Evolutionary conservation across 1,140 invertebrate genomes (phyloP), one percentile per base, ranked within the genome.

Genomic region (Dendroctonus valens): DNA sequence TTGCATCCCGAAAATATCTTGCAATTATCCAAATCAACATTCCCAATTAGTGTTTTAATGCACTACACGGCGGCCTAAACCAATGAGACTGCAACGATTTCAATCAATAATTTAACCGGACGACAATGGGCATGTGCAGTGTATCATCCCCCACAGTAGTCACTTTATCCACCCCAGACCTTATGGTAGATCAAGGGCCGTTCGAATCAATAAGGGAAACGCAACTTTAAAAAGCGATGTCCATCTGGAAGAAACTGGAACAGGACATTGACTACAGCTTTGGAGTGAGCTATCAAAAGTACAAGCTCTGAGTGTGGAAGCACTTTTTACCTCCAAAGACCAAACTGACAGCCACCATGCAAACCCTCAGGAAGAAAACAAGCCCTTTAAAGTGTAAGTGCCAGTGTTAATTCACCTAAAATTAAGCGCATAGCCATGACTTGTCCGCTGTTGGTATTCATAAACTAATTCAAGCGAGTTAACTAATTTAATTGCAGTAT

Each of bases 361-460:
- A 93, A 87, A 93, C 90, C 74, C 83, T 93, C 81, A 85, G 91
- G 74, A 92, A 92, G 83, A 92, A 90, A 84, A 91, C 89, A 75
- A 92, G 90, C 81, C 91, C 91, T 77, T 89, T 89, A 81, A 92
- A 92, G 86, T 91, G 91, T 93, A 83, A 91, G 91, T 91, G 80
- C 11, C 42, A 11, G 40, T 12, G 9, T 65, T 53, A 26, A 46
- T 9, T 42, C 7, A 37, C 37, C 26, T 26, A 26, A 26, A 26
- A 26, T 26, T 26, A 26, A 26, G 26, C 26, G 3, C 26, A 26
- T 26, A 26, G 26, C n/a, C n/a, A n/a, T 26, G 26, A 26, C 26
- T 26, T 26, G 26, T 26, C 26, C 26, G 26, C 26, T 26, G 26
- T 26, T 26, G 1, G 3, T 26, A 26, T 26, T 3, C 26, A 26